These are phyloP conservation scores for Tetramorium alpestre DNA, from an alignment of 1,140 invertebrate genomes.

Conservation along the genomic window DNA sequence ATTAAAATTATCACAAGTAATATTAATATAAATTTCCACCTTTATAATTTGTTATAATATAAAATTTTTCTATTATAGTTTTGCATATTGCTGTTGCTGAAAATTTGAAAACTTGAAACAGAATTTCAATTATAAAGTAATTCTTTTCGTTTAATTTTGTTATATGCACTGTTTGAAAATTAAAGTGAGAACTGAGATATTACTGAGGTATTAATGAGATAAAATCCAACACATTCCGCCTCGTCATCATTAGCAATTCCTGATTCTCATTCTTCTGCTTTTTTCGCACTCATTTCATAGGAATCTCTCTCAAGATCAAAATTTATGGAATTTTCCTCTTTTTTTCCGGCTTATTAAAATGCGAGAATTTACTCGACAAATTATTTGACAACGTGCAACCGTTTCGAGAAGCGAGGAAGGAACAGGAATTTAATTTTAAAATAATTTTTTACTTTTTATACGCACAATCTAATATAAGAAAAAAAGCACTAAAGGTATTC, in stretches of 20 bases:
- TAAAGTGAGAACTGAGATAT: background rate
- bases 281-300: background rate
- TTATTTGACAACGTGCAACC: background rate
- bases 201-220: background rate
- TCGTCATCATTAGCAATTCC: background rate
- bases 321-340: background rate
- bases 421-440: background rate
- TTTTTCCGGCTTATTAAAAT: background rate
- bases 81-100: too few species aligned
- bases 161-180: background rate
- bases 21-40: background rate
- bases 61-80: background rate
- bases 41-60: background rate
- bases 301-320: background rate
- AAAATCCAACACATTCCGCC: background rate
- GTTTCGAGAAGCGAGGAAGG: conserved; percentile 58
- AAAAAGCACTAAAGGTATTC: background rate
- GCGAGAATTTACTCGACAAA: conserved; percentile 33
- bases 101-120: background rate
- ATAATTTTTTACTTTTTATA: background rate
- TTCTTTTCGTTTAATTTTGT: background rate
- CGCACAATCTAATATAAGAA: background rate
- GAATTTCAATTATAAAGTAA: background rate
- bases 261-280: background rate
- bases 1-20: background rate